Evolutionary conservation across 2,797 vertebrate genomes (phyloP).

Genomic region (Cuculus canorus): DNA sequence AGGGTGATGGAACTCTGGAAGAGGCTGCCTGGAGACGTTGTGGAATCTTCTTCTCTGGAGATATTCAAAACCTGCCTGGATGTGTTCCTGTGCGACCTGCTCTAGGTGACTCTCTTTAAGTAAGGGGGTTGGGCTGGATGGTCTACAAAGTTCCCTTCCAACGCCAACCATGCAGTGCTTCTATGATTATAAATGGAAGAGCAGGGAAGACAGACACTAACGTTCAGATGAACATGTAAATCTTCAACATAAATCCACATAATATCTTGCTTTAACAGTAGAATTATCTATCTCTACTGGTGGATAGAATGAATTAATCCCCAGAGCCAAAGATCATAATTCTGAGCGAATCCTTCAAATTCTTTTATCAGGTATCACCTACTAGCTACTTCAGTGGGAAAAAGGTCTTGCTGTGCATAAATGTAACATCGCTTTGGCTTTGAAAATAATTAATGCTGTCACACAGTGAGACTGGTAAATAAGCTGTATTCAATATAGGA

Average conservation of each 20-base stretch:
- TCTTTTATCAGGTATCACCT: neutral
- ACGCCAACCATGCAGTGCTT: too few relatives aligned
- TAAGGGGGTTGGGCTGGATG: too few relatives aligned
- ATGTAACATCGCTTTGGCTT: neutral
- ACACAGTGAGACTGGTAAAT: neutral
- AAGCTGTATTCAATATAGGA: slow-evolving; percentile 16
- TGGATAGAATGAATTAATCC: neutral
- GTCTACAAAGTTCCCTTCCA: too few relatives aligned
- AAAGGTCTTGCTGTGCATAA: neutral
- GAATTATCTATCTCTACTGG: neutral
- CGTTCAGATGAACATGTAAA: neutral
- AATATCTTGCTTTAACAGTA: neutral
- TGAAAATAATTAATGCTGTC: slow-evolving; percentile 45
- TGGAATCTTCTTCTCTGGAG: too few relatives aligned
- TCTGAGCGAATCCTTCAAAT: neutral
- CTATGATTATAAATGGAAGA: neutral
- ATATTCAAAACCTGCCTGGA: too few relatives aligned
- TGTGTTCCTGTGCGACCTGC: too few relatives aligned
- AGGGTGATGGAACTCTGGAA: too few relatives aligned
- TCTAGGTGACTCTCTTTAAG: too few relatives aligned
- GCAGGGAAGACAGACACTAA: neutral
- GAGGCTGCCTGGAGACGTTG: too few relatives aligned
- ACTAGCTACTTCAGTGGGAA: neutral
- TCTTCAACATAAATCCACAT: neutral
- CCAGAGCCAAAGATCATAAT: neutral